Base-by-base conservation (phyloP, 2,888 invertebrate genomes). In the Archips xylosteana region DNA sequence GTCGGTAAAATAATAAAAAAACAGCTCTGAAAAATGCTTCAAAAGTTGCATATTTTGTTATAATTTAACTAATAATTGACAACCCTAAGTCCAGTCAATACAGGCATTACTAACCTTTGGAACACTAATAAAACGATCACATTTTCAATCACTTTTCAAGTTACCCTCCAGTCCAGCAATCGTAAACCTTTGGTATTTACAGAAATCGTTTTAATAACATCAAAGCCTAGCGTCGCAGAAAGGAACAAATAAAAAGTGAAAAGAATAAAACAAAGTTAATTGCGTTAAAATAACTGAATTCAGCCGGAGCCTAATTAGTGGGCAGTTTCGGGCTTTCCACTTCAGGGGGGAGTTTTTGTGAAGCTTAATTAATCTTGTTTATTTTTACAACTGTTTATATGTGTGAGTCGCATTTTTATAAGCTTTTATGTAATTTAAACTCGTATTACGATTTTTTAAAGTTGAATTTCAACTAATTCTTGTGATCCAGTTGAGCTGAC, bases 271-370 rank as follows among this genome's bases (percentile, higher is more conserved):
- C 71, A 77, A 76, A 75, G 77, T 79, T 81, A 81, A 82, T 82
- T 79, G 79, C 80, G 78, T 80, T 76, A 81, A 78, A 78, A 81
- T 82, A 79, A 79, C 79, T 78, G 81, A 81, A 80, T 79, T 75
- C 66, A 72, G 76, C 47, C 75, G 8, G 51, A 71, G 64, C 70
- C 78, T 78, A 79, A 80, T 80, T 77, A 78, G 78, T 66, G 76
- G 78, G 74, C 74, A 74, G 69, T 67, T 67, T 36, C 49, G 49
- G 67, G 62, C 63, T 68, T 64, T 49, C 57, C 67, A 23, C 51
- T 65, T n/a, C n/a, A 34, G 34, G 45, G 71, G 71, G 42, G 57
- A 57, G 57, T 57, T 57, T 57, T 57, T 57, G 57, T 57, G 10
- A 10, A 57, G 57, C 32, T 23, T 2, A 54, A 54, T 54, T 54